A percentile compares a stretch with the other conserved stretches of the same genome.
Evolutionary conservation across 2,797 vertebrate genomes (phyloP).

Genomic region (Triplophysa yarkandensis): DNA sequence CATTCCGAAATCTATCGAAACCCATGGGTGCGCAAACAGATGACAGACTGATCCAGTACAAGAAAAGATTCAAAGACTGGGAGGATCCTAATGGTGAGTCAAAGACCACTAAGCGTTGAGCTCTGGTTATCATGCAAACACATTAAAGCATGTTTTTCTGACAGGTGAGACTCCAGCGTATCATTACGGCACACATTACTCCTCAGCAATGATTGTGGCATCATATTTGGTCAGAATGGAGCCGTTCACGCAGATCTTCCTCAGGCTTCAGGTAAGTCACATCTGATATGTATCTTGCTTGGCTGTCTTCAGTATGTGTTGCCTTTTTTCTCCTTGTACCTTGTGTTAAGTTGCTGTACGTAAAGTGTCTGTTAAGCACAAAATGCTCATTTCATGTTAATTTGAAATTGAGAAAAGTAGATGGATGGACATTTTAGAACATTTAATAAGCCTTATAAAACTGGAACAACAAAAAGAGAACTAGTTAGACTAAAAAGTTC

Average conservation of each 20-base stretch:
- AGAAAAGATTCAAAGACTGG: slow-evolving; percentile 98
- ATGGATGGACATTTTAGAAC: too few species aligned
- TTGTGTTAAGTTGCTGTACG: background rate
- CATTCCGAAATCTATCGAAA: slow-evolving; percentile 94
- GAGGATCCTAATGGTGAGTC: slow-evolving; percentile 92
- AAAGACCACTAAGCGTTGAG: background rate
- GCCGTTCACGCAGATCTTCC: slow-evolving; percentile 97
- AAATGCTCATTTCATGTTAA: background rate
- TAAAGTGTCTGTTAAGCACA: background rate
- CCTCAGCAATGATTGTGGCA: slow-evolving; percentile 98
- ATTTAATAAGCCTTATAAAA: too few species aligned
- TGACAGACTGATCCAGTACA: slow-evolving; percentile 93
- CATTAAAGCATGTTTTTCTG: background rate
- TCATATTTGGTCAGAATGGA: slow-evolving; percentile 98
- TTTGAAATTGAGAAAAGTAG: too few species aligned
- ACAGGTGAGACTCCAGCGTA: slow-evolving; percentile 97
- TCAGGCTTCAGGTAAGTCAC: slow-evolving; percentile 88
- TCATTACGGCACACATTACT: slow-evolving; percentile 98
- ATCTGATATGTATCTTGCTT: background rate
- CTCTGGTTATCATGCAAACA: background rate
- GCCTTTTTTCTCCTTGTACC: background rate
- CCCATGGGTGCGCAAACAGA: slow-evolving; percentile 99
- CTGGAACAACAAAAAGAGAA: background rate
- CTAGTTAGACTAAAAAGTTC: too few species aligned
- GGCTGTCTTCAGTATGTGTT: background rate